Conservation (phyloP, 2,888 invertebrate species). For the Amblyteles armatorius region DNA sequence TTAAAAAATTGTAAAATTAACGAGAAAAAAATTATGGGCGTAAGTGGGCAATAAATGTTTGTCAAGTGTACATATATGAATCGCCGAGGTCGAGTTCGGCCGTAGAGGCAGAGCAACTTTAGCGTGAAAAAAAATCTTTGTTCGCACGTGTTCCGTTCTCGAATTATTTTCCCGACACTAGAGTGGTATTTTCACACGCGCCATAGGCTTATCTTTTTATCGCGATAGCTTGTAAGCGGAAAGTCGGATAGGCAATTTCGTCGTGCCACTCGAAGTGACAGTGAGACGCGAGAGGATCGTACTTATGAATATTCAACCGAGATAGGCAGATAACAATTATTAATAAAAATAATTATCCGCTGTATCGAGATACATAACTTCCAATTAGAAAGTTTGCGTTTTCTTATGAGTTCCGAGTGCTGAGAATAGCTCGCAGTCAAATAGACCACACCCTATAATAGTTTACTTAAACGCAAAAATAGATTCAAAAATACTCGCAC, state of each 20-base stretch:
- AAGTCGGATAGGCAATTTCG: not conserved
- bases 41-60: no score
- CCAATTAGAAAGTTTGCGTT: constrained; percentile 75
- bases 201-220: no score
- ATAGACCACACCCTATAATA: constrained; percentile 75
- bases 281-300: not conserved
- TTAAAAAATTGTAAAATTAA: no score
- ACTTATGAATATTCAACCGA: constrained; percentile 6
- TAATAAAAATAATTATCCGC: constrained; percentile 17
- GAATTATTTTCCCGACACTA: no score
- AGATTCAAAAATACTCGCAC: constrained; percentile 39
- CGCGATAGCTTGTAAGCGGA: not conserved
- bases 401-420: constrained; percentile 65
- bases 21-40: no score
- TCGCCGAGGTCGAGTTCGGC: no score
- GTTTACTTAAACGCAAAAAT: constrained; percentile 54
- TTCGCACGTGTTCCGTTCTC: no score
- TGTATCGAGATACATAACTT: constrained; percentile 59
- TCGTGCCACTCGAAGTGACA: not conserved
- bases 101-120: no score
- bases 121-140: no score
- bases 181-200: no score
- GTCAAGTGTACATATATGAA: no score
- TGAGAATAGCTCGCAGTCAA: constrained; percentile 69
- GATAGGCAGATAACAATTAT: constrained; percentile 2